Conservation (phyloP, 2,888 invertebrate species). For the Plebejus argus region DNA sequence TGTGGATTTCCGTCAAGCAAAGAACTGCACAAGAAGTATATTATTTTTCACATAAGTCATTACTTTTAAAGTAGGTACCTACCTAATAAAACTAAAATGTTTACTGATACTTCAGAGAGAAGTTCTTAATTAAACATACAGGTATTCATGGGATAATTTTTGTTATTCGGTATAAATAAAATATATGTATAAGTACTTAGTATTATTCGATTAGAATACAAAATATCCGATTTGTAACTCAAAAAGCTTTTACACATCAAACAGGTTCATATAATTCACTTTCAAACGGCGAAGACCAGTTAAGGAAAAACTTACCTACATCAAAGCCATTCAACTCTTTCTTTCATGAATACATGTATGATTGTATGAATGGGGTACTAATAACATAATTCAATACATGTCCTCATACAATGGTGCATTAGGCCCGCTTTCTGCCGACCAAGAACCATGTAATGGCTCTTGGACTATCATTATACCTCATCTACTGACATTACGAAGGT, state of each 20-base stretch:
- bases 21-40: not conserved
- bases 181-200: too few relatives aligned
- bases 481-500: not conserved
- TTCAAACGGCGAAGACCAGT: not conserved
- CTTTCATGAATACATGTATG: not conserved
- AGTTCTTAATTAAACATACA: too few relatives aligned
- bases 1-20: conserved; percentile 1
- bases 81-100: too few relatives aligned
- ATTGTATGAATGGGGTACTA: not conserved
- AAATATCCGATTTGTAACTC: too few relatives aligned
- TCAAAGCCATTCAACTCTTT: not conserved
- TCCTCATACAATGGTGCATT: conserved; percentile 23
- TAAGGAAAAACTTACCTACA: not conserved
- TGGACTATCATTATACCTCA: conserved; percentile 34
- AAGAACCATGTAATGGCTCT: conserved; percentile 45
- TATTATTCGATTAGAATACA: too few relatives aligned
- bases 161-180: too few relatives aligned
- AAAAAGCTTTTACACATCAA: too few relatives aligned
- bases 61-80: too few relatives aligned
- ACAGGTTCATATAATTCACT: not conserved
- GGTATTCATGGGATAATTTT: too few relatives aligned
- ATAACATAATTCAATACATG: conserved; percentile 1
- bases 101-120: too few relatives aligned
- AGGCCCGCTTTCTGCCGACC: conserved; percentile 45
- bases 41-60: not conserved